These are phyloP conservation scores for Myotis davidii DNA, from an alignment of 2,113 vertebrate genomes.

Conservation along the genomic window DNA sequence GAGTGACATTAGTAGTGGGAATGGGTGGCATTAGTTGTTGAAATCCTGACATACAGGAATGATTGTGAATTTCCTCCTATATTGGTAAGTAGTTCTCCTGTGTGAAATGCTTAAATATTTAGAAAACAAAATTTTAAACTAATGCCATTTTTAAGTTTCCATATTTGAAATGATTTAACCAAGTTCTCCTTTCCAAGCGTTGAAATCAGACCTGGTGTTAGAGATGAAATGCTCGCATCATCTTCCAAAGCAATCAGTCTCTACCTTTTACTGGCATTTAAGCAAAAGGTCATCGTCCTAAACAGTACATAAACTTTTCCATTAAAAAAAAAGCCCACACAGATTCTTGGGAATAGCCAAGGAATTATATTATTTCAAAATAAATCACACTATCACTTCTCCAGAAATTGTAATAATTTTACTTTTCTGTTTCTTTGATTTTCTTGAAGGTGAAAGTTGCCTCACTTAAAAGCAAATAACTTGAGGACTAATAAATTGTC, in stretches of 20 bases:
- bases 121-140: not conserved
- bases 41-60: not conserved
- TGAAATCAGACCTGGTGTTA: not conserved
- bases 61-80: not conserved
- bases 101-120: not conserved
- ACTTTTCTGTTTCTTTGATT: not conserved
- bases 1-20: not conserved
- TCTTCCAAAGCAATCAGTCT: not conserved
- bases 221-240: not conserved
- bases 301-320: not conserved
- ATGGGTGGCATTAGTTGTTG: not conserved
- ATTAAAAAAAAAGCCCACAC: not conserved
- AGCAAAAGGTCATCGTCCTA: constrained; percentile 16
- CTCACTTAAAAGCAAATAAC: not conserved
- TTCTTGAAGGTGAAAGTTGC: not conserved
- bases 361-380: not conserved
- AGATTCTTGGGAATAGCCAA: not conserved
- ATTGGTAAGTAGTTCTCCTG: not conserved
- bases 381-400: not conserved
- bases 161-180: constrained; percentile 12
- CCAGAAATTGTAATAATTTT: not conserved
- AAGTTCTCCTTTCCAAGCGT: not conserved
- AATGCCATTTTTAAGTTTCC: not conserved
- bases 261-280: not conserved
- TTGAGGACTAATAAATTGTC: not conserved